Percentiles rank a stretch among this genome's conserved stretches.
Evolutionary conservation across 1,140 invertebrate genomes (phyloP).

Genomic region (Cardiocondyla obscurior): DNA sequence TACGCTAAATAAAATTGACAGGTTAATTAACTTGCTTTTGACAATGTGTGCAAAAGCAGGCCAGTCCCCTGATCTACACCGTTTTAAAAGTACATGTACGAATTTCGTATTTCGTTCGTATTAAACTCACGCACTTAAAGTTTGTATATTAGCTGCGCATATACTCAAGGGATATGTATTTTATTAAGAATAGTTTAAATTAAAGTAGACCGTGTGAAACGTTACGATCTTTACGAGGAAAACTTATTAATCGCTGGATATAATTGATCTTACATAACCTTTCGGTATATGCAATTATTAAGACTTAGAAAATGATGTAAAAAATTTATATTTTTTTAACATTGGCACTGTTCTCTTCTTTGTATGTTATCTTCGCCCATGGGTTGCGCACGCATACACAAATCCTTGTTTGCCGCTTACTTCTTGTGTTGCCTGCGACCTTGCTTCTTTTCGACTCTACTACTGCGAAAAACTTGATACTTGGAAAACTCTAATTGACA

Average conservation of each 20-base stretch:
- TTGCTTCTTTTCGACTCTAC: constrained; percentile 77
- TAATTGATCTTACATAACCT: constrained; percentile 34
- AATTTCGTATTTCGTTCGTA: constrained; percentile 40
- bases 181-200: not conserved
- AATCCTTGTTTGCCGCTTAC: constrained; percentile 80
- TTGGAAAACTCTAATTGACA: constrained; percentile 61
- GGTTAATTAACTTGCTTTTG: constrained; percentile 74
- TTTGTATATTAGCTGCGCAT: constrained; percentile 47
- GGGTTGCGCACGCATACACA: constrained; percentile 79
- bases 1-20: constrained; percentile 71
- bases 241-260: not conserved
- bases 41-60: constrained; percentile 54
- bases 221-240: not conserved
- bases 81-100: not conserved
- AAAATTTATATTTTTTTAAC: constrained; percentile 75
- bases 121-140: constrained; percentile 44
- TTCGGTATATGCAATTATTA: constrained; percentile 62
- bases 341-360: constrained; percentile 80
- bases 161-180: constrained; percentile 53
- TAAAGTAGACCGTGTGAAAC: not conserved
- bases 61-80: constrained; percentile 73
- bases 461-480: constrained; percentile 75
- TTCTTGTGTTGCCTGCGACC: constrained; percentile 79
- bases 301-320: constrained; percentile 47
- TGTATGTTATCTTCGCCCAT: constrained; percentile 80